Percentiles rank a stretch among this genome's conserved stretches.
Conservation (phyloP, 1,140 invertebrate species). For the Berghia stephanieae region DNA sequence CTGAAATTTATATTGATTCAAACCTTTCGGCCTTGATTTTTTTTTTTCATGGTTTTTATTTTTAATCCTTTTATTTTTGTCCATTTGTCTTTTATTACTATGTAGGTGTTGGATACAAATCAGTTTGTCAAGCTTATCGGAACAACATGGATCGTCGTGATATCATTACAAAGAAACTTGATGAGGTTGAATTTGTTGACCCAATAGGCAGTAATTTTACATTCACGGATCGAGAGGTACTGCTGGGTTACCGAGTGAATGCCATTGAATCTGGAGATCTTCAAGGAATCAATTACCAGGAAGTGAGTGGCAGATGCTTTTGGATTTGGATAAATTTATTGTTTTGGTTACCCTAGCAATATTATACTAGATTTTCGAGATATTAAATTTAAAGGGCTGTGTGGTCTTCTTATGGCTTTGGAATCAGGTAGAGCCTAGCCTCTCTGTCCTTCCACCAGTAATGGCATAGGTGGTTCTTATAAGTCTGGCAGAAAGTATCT, state of each 20-base stretch:
- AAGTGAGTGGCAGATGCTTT: no score
- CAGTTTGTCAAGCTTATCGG: constrained; percentile 55
- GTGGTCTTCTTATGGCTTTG: no score
- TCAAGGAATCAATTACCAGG: constrained; percentile 43
- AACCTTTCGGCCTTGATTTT: not conserved
- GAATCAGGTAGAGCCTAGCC: no score
- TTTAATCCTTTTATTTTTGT: not conserved
- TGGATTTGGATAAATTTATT: no score
- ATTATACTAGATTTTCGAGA: no score
- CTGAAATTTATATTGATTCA: not conserved
- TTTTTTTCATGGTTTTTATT: not conserved
- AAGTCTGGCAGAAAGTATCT: no score
- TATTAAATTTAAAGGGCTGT: no score
- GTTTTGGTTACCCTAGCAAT: no score
- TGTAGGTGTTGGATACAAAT: constrained; percentile 44
- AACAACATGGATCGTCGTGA: constrained; percentile 38
- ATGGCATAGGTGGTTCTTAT: no score
- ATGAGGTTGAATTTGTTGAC: constrained; percentile 53
- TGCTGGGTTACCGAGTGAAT: constrained; percentile 51
- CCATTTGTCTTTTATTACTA: not conserved
- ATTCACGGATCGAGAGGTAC: constrained; percentile 53
- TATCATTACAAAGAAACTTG: constrained; percentile 46
- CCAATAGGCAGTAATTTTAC: constrained; percentile 40
- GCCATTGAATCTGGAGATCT: constrained; percentile 33
- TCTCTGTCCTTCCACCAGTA: no score